Percentiles rank a stretch among this genome's conserved stretches.
Conservation (phyloP, 2,797 vertebrate species). For the Hippopotamyrus pictus region DNA sequence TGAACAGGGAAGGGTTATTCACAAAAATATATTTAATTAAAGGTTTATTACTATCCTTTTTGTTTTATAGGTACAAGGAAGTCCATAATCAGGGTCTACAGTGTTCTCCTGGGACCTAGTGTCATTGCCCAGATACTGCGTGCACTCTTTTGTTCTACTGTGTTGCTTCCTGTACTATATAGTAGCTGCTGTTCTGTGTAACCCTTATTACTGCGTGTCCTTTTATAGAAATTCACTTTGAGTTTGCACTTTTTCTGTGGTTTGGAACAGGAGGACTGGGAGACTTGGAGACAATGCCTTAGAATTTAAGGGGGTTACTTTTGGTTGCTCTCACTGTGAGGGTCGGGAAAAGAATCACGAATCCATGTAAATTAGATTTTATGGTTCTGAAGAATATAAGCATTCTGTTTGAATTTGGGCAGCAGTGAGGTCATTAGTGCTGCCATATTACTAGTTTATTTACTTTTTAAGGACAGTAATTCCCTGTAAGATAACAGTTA, state of each 20-base stretch:
- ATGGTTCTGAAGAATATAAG: neutral
- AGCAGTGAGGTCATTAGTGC: neutral
- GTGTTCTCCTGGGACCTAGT: neutral
- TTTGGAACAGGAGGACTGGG: neutral
- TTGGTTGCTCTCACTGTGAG: neutral
- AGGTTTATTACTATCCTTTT: slow-evolving; percentile 3
- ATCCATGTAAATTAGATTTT: neutral
- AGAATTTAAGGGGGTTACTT: neutral
- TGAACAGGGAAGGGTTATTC: neutral
- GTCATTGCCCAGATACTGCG: neutral
- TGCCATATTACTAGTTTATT: neutral
- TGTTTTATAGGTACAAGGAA: neutral
- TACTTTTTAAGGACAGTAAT: neutral
- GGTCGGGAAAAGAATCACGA: neutral
- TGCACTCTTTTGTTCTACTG: neutral
- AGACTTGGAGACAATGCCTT: neutral
- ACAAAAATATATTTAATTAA: neutral
- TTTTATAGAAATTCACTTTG: neutral
- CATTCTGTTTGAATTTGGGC: neutral
- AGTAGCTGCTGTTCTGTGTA: neutral
- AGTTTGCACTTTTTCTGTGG: neutral
- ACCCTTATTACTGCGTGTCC: neutral
- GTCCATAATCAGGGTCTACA: neutral
- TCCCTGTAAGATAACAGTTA: neutral
- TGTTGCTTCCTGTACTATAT: neutral